These are phyloP conservation scores for Agonopterix heracliana DNA, from an alignment of 2,888 invertebrate genomes.

Conservation along the genomic window DNA sequence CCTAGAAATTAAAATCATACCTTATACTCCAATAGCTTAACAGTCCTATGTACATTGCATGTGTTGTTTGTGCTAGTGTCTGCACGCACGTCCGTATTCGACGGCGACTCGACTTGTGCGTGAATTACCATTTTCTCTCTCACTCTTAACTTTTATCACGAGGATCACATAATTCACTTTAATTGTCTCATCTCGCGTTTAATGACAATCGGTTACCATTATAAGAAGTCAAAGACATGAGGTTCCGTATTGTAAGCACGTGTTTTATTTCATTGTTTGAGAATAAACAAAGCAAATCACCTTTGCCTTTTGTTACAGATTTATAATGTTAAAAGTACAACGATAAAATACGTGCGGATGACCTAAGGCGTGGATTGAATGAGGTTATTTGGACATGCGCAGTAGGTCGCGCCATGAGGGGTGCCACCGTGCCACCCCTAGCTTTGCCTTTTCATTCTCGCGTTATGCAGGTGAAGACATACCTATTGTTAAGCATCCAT, in stretches of 20 bases:
- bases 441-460: neutral
- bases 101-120: slow-evolving; percentile 64
- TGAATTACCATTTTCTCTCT: slow-evolving; percentile 68
- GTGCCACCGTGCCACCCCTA: neutral
- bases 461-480: neutral
- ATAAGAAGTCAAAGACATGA: neutral
- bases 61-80: slow-evolving; percentile 46
- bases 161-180: slow-evolving; percentile 43
- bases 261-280: neutral
- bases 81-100: slow-evolving; percentile 50
- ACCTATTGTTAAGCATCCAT: no score
- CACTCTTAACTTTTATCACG: slow-evolving; percentile 40
- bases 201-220: neutral
- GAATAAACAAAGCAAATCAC: neutral
- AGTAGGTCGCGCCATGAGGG: slow-evolving; percentile 19
- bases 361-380: slow-evolving; percentile 64
- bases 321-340: slow-evolving; percentile 1
- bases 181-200: slow-evolving; percentile 23
- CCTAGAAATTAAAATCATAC: slow-evolving; percentile 21
- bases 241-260: no score
- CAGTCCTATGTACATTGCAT: slow-evolving; percentile 43
- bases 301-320: neutral
- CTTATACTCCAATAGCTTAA: slow-evolving; percentile 59
- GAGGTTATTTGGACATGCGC: slow-evolving; percentile 73
- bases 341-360: slow-evolving; percentile 38